Percentiles rank a stretch among this genome's conserved stretches.
phyloP scores from a whole-genome alignment of 2,797 vertebrate genomes.

The Dromococcyx pavoninus region DNA sequence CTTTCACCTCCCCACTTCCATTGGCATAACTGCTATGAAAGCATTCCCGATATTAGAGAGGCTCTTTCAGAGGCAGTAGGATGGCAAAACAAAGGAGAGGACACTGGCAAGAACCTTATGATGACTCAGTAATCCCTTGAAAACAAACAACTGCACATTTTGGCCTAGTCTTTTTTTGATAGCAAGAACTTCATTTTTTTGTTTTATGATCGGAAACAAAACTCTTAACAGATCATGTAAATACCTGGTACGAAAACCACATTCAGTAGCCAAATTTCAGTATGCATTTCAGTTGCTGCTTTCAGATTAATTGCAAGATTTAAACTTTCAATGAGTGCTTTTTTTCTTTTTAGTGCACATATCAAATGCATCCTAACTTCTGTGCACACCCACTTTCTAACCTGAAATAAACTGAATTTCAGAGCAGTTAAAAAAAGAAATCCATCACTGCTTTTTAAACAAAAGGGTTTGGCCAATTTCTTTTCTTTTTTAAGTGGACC shows the following conservation, averaged over 20 bases:
- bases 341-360: neutral
- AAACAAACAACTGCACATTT: slow-evolving; percentile 12
- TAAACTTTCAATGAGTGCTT: neutral
- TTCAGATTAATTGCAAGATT: neutral
- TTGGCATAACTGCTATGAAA: neutral
- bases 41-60: neutral
- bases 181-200: neutral
- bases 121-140: neutral
- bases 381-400: neutral
- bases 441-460: neutral
- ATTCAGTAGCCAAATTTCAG: neutral
- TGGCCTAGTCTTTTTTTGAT: neutral
- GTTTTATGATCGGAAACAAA: neutral
- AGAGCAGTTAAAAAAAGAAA: neutral
- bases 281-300: slow-evolving; percentile 1
- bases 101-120: neutral
- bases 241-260: neutral
- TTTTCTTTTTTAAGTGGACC: neutral
- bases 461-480: neutral
- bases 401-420: neutral
- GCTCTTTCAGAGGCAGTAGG: neutral
- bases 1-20: slow-evolving; percentile 11
- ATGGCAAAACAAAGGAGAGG: neutral
- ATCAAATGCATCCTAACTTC: neutral
- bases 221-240: neutral